A percentile compares a stretch with the other conserved stretches of the same genome.
Conservation (phyloP, 2,797 vertebrate genomes). For the Rhinella marina region DNA sequence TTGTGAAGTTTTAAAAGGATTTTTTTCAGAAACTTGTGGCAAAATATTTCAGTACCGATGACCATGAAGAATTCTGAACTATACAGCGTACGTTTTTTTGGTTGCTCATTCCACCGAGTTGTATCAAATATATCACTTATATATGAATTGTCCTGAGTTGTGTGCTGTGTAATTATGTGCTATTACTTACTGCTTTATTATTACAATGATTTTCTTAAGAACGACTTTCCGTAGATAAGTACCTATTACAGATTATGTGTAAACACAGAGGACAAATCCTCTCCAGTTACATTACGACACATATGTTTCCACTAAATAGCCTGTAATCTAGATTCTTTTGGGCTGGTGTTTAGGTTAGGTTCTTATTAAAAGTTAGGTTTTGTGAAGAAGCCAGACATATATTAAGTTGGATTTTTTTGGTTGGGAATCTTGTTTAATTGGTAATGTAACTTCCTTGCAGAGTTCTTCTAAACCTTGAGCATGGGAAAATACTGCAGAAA, state of each 20-base stretch:
- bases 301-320: constrained; percentile 22
- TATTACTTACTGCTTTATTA: constrained; percentile 26
- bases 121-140: constrained; percentile 22
- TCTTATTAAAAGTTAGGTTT: constrained; percentile 14
- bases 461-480: neutral
- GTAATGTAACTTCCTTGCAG: neutral
- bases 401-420: neutral
- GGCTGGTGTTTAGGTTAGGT: neutral
- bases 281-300: neutral
- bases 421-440: neutral
- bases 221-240: constrained; percentile 3
- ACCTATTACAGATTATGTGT: constrained; percentile 34
- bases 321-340: constrained; percentile 9
- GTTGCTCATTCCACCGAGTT: neutral
- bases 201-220: constrained; percentile 23
- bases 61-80: neutral
- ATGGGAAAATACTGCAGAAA: neutral
- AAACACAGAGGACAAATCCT: constrained; percentile 26
- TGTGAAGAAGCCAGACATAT: constrained; percentile 13
- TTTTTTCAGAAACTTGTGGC: neutral
- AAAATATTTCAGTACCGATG: neutral
- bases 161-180: constrained; percentile 20
- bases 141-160: constrained; percentile 17
- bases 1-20: neutral
- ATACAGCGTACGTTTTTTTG: neutral